A percentile compares a stretch with the other conserved stretches of the same genome.
These are phyloP conservation scores for Aphodius sticticus DNA, from an alignment of 2,888 invertebrate genomes.

Conservation along the genomic window DNA sequence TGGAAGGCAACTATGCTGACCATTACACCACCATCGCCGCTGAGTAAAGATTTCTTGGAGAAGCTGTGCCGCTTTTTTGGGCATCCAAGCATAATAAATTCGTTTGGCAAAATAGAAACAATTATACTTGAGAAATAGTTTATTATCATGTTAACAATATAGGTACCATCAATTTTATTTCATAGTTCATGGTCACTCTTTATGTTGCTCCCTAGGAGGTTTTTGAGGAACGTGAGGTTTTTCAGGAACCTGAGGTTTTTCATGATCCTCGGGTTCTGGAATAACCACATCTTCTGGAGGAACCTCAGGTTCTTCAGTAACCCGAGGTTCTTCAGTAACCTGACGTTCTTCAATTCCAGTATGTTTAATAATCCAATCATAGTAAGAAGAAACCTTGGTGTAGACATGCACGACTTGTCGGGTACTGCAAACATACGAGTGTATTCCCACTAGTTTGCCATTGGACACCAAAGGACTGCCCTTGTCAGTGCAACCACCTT, in stretches of 20 bases:
- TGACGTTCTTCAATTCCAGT: neutral
- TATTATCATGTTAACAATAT: too few species aligned
- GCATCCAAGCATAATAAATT: too few species aligned
- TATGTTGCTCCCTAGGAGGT: too few species aligned
- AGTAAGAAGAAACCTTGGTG: neutral
- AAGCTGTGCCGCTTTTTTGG: too few species aligned
- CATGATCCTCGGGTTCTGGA: too few species aligned
- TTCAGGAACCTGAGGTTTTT: too few species aligned
- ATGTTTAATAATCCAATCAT: neutral
- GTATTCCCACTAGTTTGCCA: neutral
- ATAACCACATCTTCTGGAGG: neutral
- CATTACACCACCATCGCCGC: constrained; percentile 54
- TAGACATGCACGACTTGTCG: neutral
- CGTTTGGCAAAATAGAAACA: too few species aligned
- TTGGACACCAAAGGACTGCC: neutral
- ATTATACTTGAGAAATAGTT: too few species aligned
- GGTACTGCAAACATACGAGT: neutral
- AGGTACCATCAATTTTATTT: too few species aligned
- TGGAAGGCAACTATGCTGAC: constrained; percentile 62
- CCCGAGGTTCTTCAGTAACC: neutral
- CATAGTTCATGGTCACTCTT: too few species aligned
- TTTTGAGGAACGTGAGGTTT: too few species aligned
- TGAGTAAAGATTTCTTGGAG: too few species aligned
- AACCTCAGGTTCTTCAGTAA: neutral
- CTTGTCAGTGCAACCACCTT: neutral